phyloP scores from a whole-genome alignment of 2,888 invertebrate species.

The Thereva unica region DNA sequence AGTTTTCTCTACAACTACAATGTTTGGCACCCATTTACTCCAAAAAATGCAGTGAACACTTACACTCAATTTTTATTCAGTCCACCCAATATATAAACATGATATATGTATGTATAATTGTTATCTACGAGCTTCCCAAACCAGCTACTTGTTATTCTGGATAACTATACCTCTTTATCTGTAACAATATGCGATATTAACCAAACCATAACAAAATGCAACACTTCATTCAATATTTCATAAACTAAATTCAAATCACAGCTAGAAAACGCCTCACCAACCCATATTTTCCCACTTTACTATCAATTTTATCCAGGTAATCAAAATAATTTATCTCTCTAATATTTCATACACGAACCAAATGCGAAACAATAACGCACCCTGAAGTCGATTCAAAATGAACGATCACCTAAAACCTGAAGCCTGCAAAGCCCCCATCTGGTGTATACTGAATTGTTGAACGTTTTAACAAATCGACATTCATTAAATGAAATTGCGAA shows the following conservation, averaged over 20 bases:
- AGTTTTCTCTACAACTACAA: too few relatives aligned
- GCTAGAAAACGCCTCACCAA: background rate
- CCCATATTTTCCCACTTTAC: too few relatives aligned
- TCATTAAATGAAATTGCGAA: slow-evolving; percentile 28
- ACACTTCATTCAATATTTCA: background rate
- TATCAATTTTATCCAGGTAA: slow-evolving; percentile 4
- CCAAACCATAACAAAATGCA: too few relatives aligned
- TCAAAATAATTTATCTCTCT: slow-evolving; percentile 16
- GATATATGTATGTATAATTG: too few relatives aligned
- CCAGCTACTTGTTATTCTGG: too few relatives aligned
- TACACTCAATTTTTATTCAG: too few relatives aligned
- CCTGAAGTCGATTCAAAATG: slow-evolving; percentile 3
- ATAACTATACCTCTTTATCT: too few relatives aligned
- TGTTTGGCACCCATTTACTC: too few relatives aligned
- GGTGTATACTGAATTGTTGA: slow-evolving; percentile 14
- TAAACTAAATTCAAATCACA: background rate
- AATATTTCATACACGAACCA: slow-evolving; percentile 16
- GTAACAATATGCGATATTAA: too few relatives aligned
- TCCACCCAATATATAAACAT: too few relatives aligned
- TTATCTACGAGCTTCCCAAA: too few relatives aligned
- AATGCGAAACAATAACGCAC: slow-evolving; percentile 23
- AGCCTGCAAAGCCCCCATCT: slow-evolving; percentile 9
- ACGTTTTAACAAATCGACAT: slow-evolving; percentile 32
- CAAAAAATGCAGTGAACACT: too few relatives aligned
- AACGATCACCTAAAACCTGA: slow-evolving; percentile 20